phyloP scores from a whole-genome alignment of 2,113 vertebrate species.

The Scomber colias region DNA sequence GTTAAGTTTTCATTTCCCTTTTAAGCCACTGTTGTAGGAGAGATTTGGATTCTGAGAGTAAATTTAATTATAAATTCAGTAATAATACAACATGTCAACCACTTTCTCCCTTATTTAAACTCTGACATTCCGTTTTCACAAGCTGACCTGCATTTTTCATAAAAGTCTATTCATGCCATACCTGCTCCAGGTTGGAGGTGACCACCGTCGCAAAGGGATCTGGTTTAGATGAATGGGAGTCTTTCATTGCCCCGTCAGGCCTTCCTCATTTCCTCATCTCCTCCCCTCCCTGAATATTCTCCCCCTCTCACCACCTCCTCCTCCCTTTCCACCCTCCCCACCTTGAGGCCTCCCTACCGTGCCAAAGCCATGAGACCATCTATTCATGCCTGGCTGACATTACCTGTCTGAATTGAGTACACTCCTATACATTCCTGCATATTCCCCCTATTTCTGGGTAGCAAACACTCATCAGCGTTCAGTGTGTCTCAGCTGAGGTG shows the following conservation, averaged over 20 bases:
- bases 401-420: constrained; percentile 61
- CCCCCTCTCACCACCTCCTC: constrained; percentile 51
- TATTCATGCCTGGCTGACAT: constrained; percentile 78
- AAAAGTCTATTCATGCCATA: constrained; percentile 73
- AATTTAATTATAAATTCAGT: neutral
- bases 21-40: neutral
- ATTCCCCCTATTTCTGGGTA: constrained; percentile 12
- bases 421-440: constrained; percentile 33
- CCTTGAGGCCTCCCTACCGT: constrained; percentile 57
- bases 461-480: constrained; percentile 29
- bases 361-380: constrained; percentile 71
- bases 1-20: neutral
- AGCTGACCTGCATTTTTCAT: constrained; percentile 68
- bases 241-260: constrained; percentile 78
- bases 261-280: constrained; percentile 67
- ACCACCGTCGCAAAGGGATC: constrained; percentile 63
- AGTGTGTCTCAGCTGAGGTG: constrained; percentile 17
- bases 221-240: constrained; percentile 79
- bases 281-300: constrained; percentile 50
- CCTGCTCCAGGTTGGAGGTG: constrained; percentile 68
- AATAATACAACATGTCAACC: constrained; percentile 15
- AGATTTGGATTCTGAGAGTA: neutral
- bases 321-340: constrained; percentile 55
- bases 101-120: neutral
- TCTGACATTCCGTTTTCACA: constrained; percentile 31